Evolutionary conservation across 2,888 invertebrate genomes (phyloP).

Genomic region (Drosophila algonquin): DNA sequence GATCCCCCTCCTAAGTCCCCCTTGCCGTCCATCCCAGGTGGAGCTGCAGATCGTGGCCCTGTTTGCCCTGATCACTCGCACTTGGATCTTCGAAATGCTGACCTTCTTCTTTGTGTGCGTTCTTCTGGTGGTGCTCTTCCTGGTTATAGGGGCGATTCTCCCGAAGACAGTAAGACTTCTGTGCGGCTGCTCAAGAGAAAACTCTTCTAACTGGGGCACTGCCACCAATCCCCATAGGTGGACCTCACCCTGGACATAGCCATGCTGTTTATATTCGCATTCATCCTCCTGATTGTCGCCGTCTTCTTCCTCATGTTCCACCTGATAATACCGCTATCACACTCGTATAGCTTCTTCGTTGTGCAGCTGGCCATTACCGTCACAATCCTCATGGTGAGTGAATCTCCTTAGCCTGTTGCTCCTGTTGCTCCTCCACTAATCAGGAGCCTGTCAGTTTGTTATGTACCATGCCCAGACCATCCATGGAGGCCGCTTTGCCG

Average conservation of each 20-base stretch:
- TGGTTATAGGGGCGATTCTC: conserved; percentile 41
- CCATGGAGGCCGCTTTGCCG: conserved; percentile 56
- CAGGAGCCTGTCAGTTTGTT: conserved; percentile 41
- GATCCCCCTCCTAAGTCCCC: background rate
- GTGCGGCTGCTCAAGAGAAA: background rate
- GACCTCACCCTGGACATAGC: conserved; percentile 64
- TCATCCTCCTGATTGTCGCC: conserved; percentile 44
- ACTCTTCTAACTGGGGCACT: background rate
- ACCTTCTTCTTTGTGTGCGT: conserved; percentile 32
- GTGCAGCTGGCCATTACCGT: conserved; percentile 32
- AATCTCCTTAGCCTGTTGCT: too few species aligned
- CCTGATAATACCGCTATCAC: background rate
- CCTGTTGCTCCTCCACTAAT: background rate
- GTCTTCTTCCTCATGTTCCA: conserved; percentile 34
- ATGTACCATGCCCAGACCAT: conserved; percentile 65
- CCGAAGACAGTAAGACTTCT: conserved; percentile 35
- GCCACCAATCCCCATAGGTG: conserved; percentile 20
- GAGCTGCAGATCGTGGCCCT: conserved; percentile 61
- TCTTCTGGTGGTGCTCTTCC: conserved; percentile 17
- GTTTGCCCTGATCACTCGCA: conserved; percentile 22
- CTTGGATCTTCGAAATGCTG: conserved; percentile 40
- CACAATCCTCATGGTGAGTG: conserved; percentile 50
- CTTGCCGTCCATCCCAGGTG: conserved; percentile 25
- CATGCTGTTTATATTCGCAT: conserved; percentile 54
- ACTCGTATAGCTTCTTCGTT: conserved; percentile 17